A percentile compares a stretch with the other conserved stretches of the same genome.
phyloP scores from a whole-genome alignment of 1,140 invertebrate species.

The Heliconius congener region DNA sequence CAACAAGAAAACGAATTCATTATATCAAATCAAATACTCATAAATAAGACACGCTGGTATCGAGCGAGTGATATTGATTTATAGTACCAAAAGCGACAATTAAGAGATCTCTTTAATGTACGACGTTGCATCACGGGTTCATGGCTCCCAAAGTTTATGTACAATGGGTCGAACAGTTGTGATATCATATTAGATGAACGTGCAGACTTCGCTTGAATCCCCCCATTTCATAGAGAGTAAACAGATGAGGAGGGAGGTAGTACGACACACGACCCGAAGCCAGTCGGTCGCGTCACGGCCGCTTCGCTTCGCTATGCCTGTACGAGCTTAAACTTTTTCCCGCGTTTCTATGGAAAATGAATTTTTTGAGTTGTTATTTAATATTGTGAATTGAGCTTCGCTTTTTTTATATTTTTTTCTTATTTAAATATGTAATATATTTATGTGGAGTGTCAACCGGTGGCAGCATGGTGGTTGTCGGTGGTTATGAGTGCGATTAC shows the following conservation, averaged over 20 bases:
- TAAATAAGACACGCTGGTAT: slow-evolving; percentile 35
- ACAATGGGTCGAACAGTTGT: slow-evolving; percentile 66
- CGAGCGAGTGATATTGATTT: slow-evolving; percentile 37
- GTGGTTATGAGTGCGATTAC: slow-evolving; percentile 77
- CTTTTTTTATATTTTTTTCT: not conserved
- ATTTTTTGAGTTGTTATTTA: slow-evolving; percentile 36
- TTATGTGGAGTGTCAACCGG: slow-evolving; percentile 61
- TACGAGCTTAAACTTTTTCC: slow-evolving; percentile 58
- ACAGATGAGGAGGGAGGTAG: slow-evolving; percentile 75
- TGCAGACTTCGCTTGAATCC: slow-evolving; percentile 58
- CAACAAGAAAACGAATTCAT: slow-evolving; percentile 19
- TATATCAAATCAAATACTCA: slow-evolving; percentile 33
- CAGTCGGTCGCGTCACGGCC: slow-evolving; percentile 59
- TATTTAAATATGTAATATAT: slow-evolving; percentile 66
- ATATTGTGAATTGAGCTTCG: slow-evolving; percentile 34
- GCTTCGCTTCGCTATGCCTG: slow-evolving; percentile 49
- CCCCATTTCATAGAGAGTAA: slow-evolving; percentile 75
- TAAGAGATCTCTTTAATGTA: slow-evolving; percentile 45
- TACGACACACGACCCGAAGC: slow-evolving; percentile 64
- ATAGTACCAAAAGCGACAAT: slow-evolving; percentile 37
- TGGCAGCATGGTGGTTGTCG: slow-evolving; percentile 78
- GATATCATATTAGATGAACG: slow-evolving; percentile 62
- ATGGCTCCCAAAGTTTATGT: slow-evolving; percentile 58
- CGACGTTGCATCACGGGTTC: slow-evolving; percentile 48
- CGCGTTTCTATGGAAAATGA: slow-evolving; percentile 48